Evolutionary conservation across 2,797 vertebrate species (phyloP), one percentile per base, ranked within the genome.

Genomic region (Oreortyx pictus): DNA sequence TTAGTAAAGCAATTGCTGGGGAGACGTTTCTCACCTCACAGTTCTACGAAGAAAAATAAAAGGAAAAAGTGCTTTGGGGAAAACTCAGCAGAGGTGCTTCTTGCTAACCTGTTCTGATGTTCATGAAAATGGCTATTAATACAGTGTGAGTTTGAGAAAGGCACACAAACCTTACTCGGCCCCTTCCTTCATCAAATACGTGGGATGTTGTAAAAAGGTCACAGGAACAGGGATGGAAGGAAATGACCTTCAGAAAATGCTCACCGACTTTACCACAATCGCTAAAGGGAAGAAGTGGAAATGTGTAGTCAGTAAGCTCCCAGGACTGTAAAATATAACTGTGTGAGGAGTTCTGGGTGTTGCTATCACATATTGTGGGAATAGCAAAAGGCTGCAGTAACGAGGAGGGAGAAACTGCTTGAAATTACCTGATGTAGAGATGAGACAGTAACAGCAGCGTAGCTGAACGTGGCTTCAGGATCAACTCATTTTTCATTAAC

Each of bases 251-350:
- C 4, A 0, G 41, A 18, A 8, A 29, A 14, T 23, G 31, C 41
- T 86, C 29, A 14, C 15, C 11, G 2, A 1, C 15, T 8, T 67
- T 86, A 62, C 24, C 8, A 2, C 22, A n/a, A 14, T 33, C 2
- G 2, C 1, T 1, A 1, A 7, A 39, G 12, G 8, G 12, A 85
- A 41, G 76, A 70, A 23, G 18, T 6, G 72, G 39, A 35, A 1
- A 1, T 29, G 35, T 0, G 5, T 1, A 22, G 17, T 79, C 50
- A 52, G 24, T 37, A 8, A 0, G 0, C 27, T 80, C 6, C 57
- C 2, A 5, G 37, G 43, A 6, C 66, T 25, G 19, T 83, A 67
- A 46, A 65, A 68, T 49, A 49, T 4, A 5, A 15, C 29, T 12
- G 3, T 12, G 6, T 35, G 33, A 52, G 74, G 39, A 65, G 41